A percentile compares a stretch with the other conserved stretches of the same genome.
Conservation (phyloP, 2,888 invertebrate species). For the Azorinus chamasolen region DNA sequence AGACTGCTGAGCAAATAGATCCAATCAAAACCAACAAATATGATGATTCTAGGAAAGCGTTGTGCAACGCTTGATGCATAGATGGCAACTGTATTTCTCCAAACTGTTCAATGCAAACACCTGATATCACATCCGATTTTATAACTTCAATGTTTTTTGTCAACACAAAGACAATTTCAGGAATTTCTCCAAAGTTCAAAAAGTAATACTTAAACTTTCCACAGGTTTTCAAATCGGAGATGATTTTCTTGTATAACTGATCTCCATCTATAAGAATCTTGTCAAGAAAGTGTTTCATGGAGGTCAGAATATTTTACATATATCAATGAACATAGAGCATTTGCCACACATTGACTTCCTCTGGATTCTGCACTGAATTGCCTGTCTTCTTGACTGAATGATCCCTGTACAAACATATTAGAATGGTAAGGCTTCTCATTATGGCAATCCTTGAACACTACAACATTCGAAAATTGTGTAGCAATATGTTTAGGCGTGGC, state of each 20-base stretch:
- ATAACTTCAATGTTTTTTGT: conserved; percentile 2
- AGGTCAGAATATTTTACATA: conserved; percentile 9
- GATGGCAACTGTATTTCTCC: conserved; percentile 15
- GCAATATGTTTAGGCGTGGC: too few relatives aligned
- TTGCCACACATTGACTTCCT: conserved; percentile 43
- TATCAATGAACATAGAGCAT: conserved; percentile 30
- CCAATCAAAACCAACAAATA: conserved; percentile 23
- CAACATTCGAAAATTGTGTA: too few relatives aligned
- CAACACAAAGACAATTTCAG: conserved; percentile 1
- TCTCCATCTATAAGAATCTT: conserved; percentile 31
- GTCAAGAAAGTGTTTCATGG: conserved; percentile 1
- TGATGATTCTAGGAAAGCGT: conserved; percentile 3
- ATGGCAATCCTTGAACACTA: too few relatives aligned
- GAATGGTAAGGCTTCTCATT: too few relatives aligned
- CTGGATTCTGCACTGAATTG: conserved; percentile 22
- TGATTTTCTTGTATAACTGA: conserved; percentile 8
- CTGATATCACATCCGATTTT: conserved; percentile 20
- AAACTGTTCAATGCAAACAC: conserved; percentile 2
- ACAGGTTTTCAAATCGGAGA: conserved; percentile 1
- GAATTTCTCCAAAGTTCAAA: conserved; percentile 37
- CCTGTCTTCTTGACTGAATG: conserved; percentile 33
- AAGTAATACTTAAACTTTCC: conserved; percentile 10
- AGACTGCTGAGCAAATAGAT: conserved; percentile 39
- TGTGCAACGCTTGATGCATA: conserved; percentile 16
- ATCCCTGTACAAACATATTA: conserved; percentile 26